phyloP scores from a whole-genome alignment of 2,797 vertebrate species.

The Myotis myotis region DNA sequence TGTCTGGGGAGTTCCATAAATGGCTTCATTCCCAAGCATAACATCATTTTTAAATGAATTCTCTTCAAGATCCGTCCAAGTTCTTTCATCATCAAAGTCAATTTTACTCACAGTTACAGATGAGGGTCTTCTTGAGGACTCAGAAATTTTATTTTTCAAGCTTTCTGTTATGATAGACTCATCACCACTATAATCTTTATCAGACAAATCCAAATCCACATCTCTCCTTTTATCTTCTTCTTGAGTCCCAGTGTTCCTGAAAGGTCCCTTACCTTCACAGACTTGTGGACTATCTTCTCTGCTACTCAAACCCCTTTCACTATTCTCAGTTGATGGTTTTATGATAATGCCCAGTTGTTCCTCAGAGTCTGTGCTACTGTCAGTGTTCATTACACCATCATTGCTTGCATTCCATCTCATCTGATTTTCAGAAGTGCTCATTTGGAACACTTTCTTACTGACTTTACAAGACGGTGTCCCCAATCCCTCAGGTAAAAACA shows the following conservation, averaged over 20 bases:
- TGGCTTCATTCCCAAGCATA: constrained; percentile 65
- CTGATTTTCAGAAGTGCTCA: constrained; percentile 43
- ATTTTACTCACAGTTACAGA: constrained; percentile 72
- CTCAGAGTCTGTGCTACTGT: constrained; percentile 74
- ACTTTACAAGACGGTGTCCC: constrained; percentile 50
- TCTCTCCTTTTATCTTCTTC: constrained; percentile 75
- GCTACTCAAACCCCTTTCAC: constrained; percentile 21
- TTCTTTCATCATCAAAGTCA: constrained; percentile 95
- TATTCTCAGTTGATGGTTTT: constrained; percentile 62
- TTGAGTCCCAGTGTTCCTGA: constrained; percentile 26
- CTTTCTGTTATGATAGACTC: constrained; percentile 81
- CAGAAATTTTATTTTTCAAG: constrained; percentile 55
- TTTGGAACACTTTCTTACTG: constrained; percentile 25
- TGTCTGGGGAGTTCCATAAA: constrained; percentile 52
- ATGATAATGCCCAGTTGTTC: constrained; percentile 77
- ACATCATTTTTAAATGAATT: constrained; percentile 66
- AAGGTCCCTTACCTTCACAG: constrained; percentile 65
- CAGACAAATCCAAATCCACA: constrained; percentile 79
- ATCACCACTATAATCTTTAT: constrained; percentile 74
- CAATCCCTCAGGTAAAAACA: background rate
- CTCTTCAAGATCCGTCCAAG: constrained; percentile 93
- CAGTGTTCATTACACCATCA: constrained; percentile 55
- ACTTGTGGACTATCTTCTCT: constrained; percentile 71
- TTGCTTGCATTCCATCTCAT: constrained; percentile 62
- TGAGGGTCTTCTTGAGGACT: constrained; percentile 19